A percentile compares a stretch with the other conserved stretches of the same genome.
Evolutionary conservation across 2,888 invertebrate genomes (phyloP).

Genomic region (Digitonthophagus gazella): DNA sequence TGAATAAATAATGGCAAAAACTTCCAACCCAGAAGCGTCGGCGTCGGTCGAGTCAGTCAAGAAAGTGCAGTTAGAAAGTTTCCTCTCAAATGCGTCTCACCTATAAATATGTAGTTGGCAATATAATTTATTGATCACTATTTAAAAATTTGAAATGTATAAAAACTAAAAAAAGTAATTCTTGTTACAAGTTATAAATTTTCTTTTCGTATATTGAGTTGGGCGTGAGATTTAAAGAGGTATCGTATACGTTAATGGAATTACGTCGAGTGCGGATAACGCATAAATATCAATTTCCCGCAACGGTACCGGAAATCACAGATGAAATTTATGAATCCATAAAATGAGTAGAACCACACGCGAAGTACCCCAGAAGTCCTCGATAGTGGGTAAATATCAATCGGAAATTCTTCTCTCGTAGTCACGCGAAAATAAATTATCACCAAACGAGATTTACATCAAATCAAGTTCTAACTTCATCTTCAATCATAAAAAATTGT

Average conservation of each 20-base stretch:
- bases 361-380: not conserved
- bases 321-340: conserved; percentile 16
- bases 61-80: not conserved
- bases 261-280: conserved; percentile 4
- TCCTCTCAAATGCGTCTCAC: not conserved
- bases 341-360: conserved; percentile 1
- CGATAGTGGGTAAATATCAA: not conserved
- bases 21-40: not conserved
- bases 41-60: not conserved
- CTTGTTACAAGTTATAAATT: too few relatives aligned
- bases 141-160: too few relatives aligned
- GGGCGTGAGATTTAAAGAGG: not conserved
- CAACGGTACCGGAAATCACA: conserved; percentile 16
- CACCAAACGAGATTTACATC: not conserved
- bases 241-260: conserved; percentile 6
- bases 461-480: not conserved
- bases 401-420: not conserved
- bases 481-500: too few relatives aligned
- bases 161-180: too few relatives aligned
- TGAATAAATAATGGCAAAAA: not conserved
- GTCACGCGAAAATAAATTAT: too few relatives aligned
- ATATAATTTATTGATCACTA: not conserved
- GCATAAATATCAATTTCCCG: conserved; percentile 14
- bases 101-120: not conserved
- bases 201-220: not conserved